Conservation (phyloP, 1,140 invertebrate genomes). For the Pseudomyrmex gracilis region DNA sequence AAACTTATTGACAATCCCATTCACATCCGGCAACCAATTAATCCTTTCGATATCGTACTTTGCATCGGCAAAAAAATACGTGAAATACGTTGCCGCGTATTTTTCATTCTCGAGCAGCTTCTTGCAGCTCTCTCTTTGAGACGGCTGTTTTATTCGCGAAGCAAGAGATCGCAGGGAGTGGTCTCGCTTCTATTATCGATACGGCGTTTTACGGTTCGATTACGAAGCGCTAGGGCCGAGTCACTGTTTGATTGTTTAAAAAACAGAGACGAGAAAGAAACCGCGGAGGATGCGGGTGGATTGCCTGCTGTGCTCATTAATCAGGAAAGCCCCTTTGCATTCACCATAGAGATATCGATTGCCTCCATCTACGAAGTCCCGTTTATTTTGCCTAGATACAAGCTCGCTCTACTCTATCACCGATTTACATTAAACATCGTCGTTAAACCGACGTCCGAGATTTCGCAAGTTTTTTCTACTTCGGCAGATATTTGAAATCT, state of each 20-base stretch:
- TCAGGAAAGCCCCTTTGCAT: conserved; percentile 75
- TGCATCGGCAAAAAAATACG: conserved; percentile 25
- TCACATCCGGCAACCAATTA: conserved; percentile 48
- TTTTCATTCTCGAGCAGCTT: conserved; percentile 25
- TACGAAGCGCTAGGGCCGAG: conserved; percentile 46
- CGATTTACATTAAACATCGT: conserved; percentile 66
- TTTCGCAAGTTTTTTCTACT: background rate
- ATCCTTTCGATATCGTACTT: conserved; percentile 20
- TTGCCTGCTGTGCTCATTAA: conserved; percentile 74
- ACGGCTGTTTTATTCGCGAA: conserved; percentile 1
- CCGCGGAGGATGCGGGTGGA: conserved; percentile 65
- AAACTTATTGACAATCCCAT: conserved; percentile 26
- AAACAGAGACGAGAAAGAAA: conserved; percentile 59
- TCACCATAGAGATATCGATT: conserved; percentile 76
- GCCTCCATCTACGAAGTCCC: conserved; percentile 65
- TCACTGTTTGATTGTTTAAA: conserved; percentile 66
- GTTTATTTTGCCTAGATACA: conserved; percentile 68
- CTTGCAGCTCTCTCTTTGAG: conserved; percentile 29
- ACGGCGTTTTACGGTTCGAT: conserved; percentile 47
- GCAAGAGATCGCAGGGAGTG: conserved; percentile 24
- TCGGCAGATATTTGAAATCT: background rate
- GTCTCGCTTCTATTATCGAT: conserved; percentile 41
- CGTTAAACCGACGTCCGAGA: conserved; percentile 1
- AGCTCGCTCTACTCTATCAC: conserved; percentile 46
- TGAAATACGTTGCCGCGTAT: conserved; percentile 4